A percentile compares a stretch with the other conserved stretches of the same genome.
Conservation (phyloP, 2,797 vertebrate species). For the Spatula clypeata region DNA sequence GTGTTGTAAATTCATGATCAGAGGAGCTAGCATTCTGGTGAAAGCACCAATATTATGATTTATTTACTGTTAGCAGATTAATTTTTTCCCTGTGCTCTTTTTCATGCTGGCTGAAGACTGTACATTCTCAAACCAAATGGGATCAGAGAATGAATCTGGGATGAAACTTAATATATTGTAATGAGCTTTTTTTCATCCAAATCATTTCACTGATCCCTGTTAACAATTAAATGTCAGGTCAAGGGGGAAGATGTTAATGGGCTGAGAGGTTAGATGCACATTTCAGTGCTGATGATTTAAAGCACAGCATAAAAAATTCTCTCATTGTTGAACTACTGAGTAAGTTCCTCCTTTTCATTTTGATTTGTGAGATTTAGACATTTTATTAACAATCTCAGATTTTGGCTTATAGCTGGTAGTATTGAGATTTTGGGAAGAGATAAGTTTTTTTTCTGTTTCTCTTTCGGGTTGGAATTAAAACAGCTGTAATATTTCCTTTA, state of each 20-base stretch:
- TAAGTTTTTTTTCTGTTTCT: background rate
- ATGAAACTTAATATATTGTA: background rate
- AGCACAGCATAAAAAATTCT: background rate
- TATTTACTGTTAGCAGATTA: background rate
- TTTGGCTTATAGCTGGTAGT: background rate
- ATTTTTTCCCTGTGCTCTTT: background rate
- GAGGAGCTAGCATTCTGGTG: background rate
- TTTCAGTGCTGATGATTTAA: background rate
- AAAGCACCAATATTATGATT: background rate
- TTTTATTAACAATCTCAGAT: background rate
- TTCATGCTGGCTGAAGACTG: background rate
- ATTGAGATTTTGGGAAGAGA: fast-evolving
- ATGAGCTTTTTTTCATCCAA: background rate
- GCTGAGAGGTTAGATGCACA: background rate
- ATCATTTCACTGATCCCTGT: background rate
- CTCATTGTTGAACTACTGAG: background rate
- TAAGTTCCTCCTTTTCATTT: background rate
- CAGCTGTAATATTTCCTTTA: background rate
- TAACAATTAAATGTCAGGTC: background rate
- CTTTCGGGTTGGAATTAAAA: background rate
- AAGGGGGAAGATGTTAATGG: background rate
- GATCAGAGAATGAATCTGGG: background rate
- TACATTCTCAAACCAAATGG: background rate
- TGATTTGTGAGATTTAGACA: background rate
- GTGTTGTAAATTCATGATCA: background rate